Percentiles rank a stretch among this genome's conserved stretches.
These are phyloP conservation scores for Rhodinocichla rosea DNA, from an alignment of 2,113 vertebrate genomes.

Conservation along the genomic window DNA sequence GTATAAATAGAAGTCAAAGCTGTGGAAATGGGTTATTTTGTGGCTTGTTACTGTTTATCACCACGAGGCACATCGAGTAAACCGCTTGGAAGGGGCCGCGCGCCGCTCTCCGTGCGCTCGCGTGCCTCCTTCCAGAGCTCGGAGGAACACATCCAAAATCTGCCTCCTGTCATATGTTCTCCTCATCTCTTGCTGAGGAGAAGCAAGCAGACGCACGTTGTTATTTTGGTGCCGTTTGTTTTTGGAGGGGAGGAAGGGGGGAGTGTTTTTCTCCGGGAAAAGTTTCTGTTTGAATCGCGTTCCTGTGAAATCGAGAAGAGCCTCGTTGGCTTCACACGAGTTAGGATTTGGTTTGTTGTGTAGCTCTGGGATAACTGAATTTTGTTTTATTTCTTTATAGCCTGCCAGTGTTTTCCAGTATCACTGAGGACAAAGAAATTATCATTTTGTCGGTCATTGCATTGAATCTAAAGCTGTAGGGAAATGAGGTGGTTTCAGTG, in stretches of 20 bases:
- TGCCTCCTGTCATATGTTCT: conserved; percentile 8
- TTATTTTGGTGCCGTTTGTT: conserved; percentile 34
- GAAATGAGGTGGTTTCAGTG: neutral
- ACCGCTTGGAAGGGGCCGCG: neutral
- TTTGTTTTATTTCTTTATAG: neutral
- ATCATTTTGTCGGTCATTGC: rapidly evolving
- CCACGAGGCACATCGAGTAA: neutral
- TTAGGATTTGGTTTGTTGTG: neutral
- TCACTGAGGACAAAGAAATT: neutral
- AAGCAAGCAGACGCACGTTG: neutral
- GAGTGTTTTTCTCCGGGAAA: neutral
- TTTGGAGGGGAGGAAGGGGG: neutral
- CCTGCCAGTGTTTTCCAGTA: neutral
- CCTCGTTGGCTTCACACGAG: neutral
- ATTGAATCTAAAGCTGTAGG: neutral
- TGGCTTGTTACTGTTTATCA: neutral
- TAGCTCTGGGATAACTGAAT: neutral
- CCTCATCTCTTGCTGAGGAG: neutral
- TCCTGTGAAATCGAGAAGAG: neutral
- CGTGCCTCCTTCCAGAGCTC: neutral
- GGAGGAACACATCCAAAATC: neutral
- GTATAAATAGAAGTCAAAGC: neutral
- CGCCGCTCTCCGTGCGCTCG: neutral
- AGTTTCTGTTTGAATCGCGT: neutral
- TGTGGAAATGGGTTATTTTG: neutral